These are phyloP conservation scores for Hirundichthys speculiger DNA, from an alignment of 2,113 vertebrate species.

Conservation along the genomic window DNA sequence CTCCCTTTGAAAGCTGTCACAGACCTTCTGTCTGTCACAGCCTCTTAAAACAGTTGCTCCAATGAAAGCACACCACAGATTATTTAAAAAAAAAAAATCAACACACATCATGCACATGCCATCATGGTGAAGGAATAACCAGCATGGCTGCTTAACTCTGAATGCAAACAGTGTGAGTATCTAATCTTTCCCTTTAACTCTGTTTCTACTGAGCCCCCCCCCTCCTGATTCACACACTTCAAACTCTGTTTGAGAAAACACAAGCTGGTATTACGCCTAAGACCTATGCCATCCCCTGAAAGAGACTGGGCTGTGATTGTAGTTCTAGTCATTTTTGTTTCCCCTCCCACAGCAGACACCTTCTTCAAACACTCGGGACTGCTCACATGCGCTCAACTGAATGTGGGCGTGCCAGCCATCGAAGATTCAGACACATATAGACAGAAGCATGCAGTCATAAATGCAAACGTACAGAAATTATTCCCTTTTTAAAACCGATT, in stretches of 20 bases:
- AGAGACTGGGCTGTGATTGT: constrained; percentile 81
- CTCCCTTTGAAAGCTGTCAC: constrained; percentile 21
- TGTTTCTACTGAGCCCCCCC: no score
- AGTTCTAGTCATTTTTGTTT: constrained; percentile 83
- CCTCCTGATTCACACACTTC: constrained; percentile 57
- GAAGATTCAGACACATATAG: constrained; percentile 29
- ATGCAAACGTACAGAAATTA: constrained; percentile 28
- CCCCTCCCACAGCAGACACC: constrained; percentile 40
- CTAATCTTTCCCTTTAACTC: constrained; percentile 35
- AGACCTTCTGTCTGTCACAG: neutral
- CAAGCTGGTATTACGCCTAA: constrained; percentile 57
- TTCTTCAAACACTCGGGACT: constrained; percentile 8
- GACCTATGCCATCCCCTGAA: constrained; percentile 43
- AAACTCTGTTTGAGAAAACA: constrained; percentile 88
- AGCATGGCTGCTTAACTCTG: constrained; percentile 50
- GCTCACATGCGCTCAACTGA: constrained; percentile 25
- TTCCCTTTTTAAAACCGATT: neutral
- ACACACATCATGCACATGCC: constrained; percentile 30
- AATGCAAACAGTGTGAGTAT: constrained; percentile 64
- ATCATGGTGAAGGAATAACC: constrained; percentile 58
- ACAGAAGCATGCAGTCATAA: neutral
- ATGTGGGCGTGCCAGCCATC: constrained; percentile 21
- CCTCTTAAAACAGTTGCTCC: constrained; percentile 17
- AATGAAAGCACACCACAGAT: constrained; percentile 42
- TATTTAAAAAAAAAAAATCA: constrained; percentile 38